A percentile compares a stretch with the other conserved stretches of the same genome.
These are phyloP conservation scores for Galago senegalensis DNA, from an alignment of 2,797 vertebrate species.

Conservation along the genomic window DNA sequence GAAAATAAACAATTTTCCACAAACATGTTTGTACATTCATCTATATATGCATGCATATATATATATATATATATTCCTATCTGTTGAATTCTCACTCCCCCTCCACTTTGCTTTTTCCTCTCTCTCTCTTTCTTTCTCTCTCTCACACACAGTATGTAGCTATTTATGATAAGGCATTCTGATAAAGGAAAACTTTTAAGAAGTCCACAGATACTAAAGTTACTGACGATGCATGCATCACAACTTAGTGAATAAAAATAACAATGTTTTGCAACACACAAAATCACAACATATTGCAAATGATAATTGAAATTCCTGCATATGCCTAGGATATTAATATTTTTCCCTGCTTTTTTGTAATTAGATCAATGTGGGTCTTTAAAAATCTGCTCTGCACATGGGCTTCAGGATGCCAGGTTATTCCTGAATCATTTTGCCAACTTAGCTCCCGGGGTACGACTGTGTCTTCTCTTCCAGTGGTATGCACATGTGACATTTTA, in stretches of 20 bases:
- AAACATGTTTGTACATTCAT: background rate
- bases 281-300: constrained; percentile 77
- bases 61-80: background rate
- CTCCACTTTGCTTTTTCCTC: background rate
- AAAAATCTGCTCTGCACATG: constrained; percentile 80
- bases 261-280: constrained; percentile 77
- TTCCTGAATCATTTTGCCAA: constrained; percentile 70
- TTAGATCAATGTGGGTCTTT: constrained; percentile 80
- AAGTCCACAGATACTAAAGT: constrained; percentile 61
- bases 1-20: background rate
- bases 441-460: constrained; percentile 43
- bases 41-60: background rate
- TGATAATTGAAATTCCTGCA: constrained; percentile 77
- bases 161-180: constrained; percentile 44
- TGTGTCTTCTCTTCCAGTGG: constrained; percentile 52
- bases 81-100: background rate
- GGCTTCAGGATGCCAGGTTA: constrained; percentile 78
- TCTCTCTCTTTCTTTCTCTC: background rate
- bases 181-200: constrained; percentile 59
- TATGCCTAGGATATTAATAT: constrained; percentile 79
- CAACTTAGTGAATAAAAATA: constrained; percentile 71
- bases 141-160: background rate
- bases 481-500: background rate
- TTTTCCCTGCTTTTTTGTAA: constrained; percentile 81
- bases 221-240: constrained; percentile 62